phyloP scores from a whole-genome alignment of 1,140 invertebrate species.

The Anadara kagoshimensis region DNA sequence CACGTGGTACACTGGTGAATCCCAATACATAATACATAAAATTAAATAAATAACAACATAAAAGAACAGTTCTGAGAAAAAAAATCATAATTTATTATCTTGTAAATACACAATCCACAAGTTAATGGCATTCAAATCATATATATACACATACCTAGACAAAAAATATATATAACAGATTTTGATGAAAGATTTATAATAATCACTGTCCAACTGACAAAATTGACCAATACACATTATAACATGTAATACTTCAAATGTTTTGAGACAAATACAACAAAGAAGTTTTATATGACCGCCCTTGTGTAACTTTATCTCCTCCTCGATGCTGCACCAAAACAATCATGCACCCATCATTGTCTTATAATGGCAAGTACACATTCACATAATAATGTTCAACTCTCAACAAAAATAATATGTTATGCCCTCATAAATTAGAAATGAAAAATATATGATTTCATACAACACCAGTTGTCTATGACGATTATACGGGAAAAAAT shows the following conservation, averaged over 20 bases:
- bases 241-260: constrained; percentile 21
- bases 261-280: constrained; percentile 23
- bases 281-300: no score
- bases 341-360: no score
- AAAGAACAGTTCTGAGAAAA: neutral
- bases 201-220: constrained; percentile 3
- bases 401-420: neutral
- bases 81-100: constrained; percentile 45
- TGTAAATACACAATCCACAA: constrained; percentile 39
- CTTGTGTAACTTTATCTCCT: no score
- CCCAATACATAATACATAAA: no score
- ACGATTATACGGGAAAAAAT: no score
- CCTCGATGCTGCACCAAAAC: no score
- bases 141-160: constrained; percentile 40
- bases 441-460: neutral
- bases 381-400: neutral
- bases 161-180: constrained; percentile 31
- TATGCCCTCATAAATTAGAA: neutral
- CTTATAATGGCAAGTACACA: no score
- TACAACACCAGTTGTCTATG: no score
- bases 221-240: constrained; percentile 12
- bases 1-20: no score
- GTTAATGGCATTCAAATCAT: constrained; percentile 13
- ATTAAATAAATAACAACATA: no score
- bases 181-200: neutral